Evolutionary conservation across 1,140 invertebrate species (phyloP), one percentile per base, ranked within the genome.

Genomic region (Gonioctena quinquepunctata): DNA sequence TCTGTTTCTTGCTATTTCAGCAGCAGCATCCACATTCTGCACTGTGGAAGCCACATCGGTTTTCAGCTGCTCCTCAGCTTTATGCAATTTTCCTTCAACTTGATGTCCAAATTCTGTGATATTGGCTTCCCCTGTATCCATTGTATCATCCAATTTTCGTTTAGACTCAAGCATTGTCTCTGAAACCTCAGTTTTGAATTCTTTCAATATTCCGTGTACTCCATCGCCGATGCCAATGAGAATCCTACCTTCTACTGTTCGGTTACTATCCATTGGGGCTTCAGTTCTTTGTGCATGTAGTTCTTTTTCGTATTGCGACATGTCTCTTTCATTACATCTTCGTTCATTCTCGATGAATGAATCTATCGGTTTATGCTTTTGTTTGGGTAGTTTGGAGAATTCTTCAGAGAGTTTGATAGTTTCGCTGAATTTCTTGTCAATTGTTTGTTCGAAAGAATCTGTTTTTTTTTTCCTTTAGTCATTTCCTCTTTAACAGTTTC

Each of bases 381-480:
- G 19, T 25, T 60, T 49, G 2, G 22, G 6, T 49, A 22, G 11
- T 21, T 52, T 22, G 3, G 50, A 21, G 3, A 69, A 16, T 68
- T 75, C 67, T 50, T 69, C 56, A 54, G 56, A 56, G 11, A 72
- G 22, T 61, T 72, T 33, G 54, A 72, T 71, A 6, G 69, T 71
- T 23, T 66, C 66, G 18, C 66, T 74, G 33, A 68, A 71, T 59
- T 75, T 75, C 22, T 69, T 70, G 26, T 72, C 68, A 8, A 75
- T 69, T 65, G 66, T 72, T 22, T 72, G 54, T 42, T 66, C 33
- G 25, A 72, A 67, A 26, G 65, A 19, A 22, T 63, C 67, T n/a
- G 18, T 22, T 67, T 69, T 28, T 21, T 70, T 49, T 19, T 25
- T 33, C 18, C 2, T 48, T 70, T 50, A 18, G 3, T 42, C 1